These are phyloP conservation scores for Cenopis cana DNA, from an alignment of 2,888 invertebrate species.

Conservation along the genomic window DNA sequence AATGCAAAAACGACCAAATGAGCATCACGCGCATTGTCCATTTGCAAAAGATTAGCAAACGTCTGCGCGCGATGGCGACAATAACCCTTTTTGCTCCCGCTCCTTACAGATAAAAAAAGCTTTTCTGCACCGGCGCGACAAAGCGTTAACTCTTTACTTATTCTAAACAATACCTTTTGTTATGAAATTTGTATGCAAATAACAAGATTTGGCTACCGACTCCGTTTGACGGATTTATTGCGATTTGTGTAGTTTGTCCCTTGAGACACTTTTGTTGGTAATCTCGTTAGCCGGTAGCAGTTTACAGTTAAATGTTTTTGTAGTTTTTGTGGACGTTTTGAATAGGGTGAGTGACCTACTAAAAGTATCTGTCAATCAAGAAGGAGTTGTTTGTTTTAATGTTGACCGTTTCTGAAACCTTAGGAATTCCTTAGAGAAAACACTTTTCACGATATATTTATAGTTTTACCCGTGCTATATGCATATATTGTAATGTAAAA, in stretches of 20 bases:
- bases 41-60: slow-evolving; percentile 49
- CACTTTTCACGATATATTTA: background rate
- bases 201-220: slow-evolving; percentile 82
- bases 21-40: slow-evolving; percentile 48
- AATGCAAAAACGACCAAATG: slow-evolving; percentile 22
- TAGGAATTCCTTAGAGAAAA: background rate
- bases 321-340: slow-evolving; percentile 47
- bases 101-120: slow-evolving; percentile 11
- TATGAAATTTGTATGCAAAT: slow-evolving; percentile 79
- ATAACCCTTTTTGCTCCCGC: slow-evolving; percentile 60
- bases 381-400: background rate
- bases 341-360: slow-evolving; percentile 41
- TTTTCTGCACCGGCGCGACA: slow-evolving; percentile 60
- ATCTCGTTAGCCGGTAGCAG: slow-evolving; percentile 62
- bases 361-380: slow-evolving; percentile 36
- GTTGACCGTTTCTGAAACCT: background rate
- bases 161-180: slow-evolving; percentile 72
- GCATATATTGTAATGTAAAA: background rate
- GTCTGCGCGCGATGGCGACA: slow-evolving; percentile 45
- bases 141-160: slow-evolving; percentile 73
- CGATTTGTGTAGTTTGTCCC: slow-evolving; percentile 60
- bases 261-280: slow-evolving; percentile 60
- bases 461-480: background rate
- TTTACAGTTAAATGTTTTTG: slow-evolving; percentile 49
- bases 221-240: slow-evolving; percentile 66